Percentiles rank a stretch among this genome's conserved stretches.
Evolutionary conservation across 2,113 vertebrate genomes (phyloP).

Genomic region (Ivindomyrus marchei): DNA sequence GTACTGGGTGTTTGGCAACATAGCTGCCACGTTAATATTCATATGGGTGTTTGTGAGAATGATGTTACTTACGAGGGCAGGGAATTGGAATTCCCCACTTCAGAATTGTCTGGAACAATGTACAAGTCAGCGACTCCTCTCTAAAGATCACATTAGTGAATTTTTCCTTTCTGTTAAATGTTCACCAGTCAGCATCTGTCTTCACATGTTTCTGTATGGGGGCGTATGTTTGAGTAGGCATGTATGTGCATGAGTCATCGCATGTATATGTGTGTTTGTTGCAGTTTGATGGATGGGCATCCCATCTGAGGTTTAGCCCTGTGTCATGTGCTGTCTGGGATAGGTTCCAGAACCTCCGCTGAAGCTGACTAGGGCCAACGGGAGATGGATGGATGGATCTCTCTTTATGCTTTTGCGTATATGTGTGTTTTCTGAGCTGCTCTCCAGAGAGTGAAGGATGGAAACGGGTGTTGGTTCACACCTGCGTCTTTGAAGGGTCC

Average conservation of each 20-base stretch:
- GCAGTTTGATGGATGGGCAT: not conserved
- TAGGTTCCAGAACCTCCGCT: not conserved
- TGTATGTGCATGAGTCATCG: not conserved
- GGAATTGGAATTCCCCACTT: not conserved
- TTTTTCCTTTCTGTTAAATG: not conserved
- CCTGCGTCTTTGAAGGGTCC: not conserved
- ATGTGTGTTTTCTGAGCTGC: not conserved
- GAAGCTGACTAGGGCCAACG: not conserved
- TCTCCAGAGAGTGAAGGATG: not conserved
- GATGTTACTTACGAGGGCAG: not conserved
- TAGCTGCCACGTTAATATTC: not conserved
- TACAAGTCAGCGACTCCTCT: not conserved
- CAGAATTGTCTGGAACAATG: not conserved
- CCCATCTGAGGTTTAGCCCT: not conserved
- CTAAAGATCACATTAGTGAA: not conserved
- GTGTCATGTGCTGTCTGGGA: not conserved
- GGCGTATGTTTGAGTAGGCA: not conserved
- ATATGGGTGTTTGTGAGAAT: not conserved
- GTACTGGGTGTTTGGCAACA: not conserved
- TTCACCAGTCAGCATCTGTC: not conserved
- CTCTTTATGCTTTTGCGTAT: not conserved
- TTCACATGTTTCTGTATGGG: not conserved
- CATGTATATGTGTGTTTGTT: not conserved
- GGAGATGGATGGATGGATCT: not conserved
- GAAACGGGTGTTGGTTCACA: not conserved